phyloP scores from a whole-genome alignment of 2,797 vertebrate genomes.

The Anguilla obscura region DNA sequence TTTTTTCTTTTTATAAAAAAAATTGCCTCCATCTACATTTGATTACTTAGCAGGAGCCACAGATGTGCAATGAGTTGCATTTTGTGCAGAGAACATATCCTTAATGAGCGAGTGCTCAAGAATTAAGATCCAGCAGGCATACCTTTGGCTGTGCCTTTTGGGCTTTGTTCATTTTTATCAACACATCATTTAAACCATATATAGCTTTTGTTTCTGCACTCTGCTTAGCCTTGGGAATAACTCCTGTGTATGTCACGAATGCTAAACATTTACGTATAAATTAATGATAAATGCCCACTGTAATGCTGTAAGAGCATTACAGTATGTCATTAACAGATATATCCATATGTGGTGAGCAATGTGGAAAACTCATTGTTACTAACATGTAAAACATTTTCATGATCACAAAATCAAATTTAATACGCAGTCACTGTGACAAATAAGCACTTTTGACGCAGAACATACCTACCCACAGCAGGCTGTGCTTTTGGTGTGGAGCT shows the following conservation, averaged over 20 bases:
- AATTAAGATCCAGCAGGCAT: slow-evolving; percentile 56
- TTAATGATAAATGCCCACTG: not conserved
- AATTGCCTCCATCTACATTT: slow-evolving; percentile 39
- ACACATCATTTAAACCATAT: not conserved
- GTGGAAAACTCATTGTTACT: not conserved
- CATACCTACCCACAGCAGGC: not conserved
- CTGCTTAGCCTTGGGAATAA: not conserved
- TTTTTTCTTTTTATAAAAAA: slow-evolving; percentile 8
- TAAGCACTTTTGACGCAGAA: not conserved
- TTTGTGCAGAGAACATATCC: slow-evolving; percentile 69
- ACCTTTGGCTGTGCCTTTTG: slow-evolving; percentile 30
- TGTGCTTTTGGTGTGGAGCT: not conserved
- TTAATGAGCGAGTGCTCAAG: slow-evolving; percentile 68
- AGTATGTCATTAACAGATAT: not conserved
- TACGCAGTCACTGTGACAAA: not conserved
- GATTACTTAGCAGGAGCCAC: slow-evolving; percentile 60
- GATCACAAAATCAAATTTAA: not conserved
- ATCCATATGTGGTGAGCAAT: not conserved
- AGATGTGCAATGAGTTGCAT: slow-evolving; percentile 72
- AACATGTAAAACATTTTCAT: not conserved
- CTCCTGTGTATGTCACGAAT: not conserved
- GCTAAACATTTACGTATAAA: not conserved
- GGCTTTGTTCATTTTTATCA: not conserved
- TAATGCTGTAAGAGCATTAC: not conserved
- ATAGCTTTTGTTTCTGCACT: not conserved